These are phyloP conservation scores for Drosophila pectinifera DNA, from an alignment of 1,140 invertebrate genomes.

Conservation along the genomic window DNA sequence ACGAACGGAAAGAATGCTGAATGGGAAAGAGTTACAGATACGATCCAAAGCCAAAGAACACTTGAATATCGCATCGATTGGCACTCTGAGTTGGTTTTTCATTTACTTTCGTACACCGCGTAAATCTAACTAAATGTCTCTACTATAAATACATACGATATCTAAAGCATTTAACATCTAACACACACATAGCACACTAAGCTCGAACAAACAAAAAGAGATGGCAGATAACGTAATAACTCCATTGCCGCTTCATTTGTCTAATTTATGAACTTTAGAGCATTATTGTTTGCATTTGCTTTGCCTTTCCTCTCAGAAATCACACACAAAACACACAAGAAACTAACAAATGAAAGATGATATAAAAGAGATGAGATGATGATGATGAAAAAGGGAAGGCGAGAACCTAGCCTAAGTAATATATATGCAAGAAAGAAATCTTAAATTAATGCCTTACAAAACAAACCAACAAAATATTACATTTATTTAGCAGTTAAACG, in stretches of 20 bases:
- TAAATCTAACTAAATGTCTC: conserved; percentile 64
- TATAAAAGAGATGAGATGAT: conserved; percentile 6
- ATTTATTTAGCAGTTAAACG: conserved; percentile 76
- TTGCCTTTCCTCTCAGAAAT: conserved; percentile 31
- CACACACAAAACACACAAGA: conserved; percentile 2
- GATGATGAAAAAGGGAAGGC: neutral
- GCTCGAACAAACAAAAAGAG: conserved; percentile 15
- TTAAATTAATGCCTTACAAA: conserved; percentile 80
- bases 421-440: conserved; percentile 46
- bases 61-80: conserved; percentile 50
- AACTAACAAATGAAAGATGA: conserved; percentile 18
- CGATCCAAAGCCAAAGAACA: conserved; percentile 59
- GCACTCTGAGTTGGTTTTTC: conserved; percentile 52
- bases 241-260: conserved; percentile 34
- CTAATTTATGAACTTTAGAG: conserved; percentile 15
- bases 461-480: conserved; percentile 43
- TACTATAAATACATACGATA: conserved; percentile 50
- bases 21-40: neutral
- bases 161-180: conserved; percentile 41
- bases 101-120: conserved; percentile 46
- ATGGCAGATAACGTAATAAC: conserved; percentile 9
- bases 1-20: conserved; percentile 1
- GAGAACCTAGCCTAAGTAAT: conserved; percentile 59
- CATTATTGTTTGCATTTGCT: conserved; percentile 41
- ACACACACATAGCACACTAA: conserved; percentile 40